Conservation (phyloP, 1,140 invertebrate species). For the Drosophila obscura region DNA sequence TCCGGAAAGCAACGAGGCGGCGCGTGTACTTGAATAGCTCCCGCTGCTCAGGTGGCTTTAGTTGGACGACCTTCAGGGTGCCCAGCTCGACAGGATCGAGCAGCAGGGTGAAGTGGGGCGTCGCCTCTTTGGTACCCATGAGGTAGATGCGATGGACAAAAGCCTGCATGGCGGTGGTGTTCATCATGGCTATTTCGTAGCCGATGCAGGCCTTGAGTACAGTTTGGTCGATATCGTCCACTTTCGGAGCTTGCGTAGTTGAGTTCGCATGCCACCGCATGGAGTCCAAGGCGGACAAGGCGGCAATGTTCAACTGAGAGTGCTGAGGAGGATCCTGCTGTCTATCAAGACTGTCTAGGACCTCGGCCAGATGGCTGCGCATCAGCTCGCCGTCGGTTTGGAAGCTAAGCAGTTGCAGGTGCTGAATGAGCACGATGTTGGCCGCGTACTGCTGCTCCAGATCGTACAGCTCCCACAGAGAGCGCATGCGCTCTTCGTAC, state of each 20-base stretch:
- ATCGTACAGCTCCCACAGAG: slow-evolving; percentile 73
- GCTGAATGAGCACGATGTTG: slow-evolving; percentile 54
- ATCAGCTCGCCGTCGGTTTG: slow-evolving; percentile 34
- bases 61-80: slow-evolving; percentile 8
- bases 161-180: slow-evolving; percentile 75
- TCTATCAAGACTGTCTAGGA: slow-evolving; percentile 48
- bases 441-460: slow-evolving; percentile 65
- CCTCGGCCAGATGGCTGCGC: slow-evolving; percentile 40
- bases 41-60: slow-evolving; percentile 35
- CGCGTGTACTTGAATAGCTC: slow-evolving; percentile 70
- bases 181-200: slow-evolving; percentile 54
- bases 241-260: neutral
- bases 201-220: slow-evolving; percentile 33
- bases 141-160: slow-evolving; percentile 67
- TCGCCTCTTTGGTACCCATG: slow-evolving; percentile 56
- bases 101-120: slow-evolving; percentile 33
- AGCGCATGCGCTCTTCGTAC: slow-evolving; percentile 66
- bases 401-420: slow-evolving; percentile 50
- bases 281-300: neutral
- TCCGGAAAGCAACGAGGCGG: slow-evolving; percentile 67
- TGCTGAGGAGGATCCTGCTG: slow-evolving; percentile 1
- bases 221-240: slow-evolving; percentile 3
- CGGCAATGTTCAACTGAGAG: neutral
- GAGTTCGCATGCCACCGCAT: too few relatives aligned
- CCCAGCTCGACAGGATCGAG: slow-evolving; percentile 45